Evolutionary conservation across 2,888 invertebrate genomes (phyloP), one percentile per base, ranked within the genome.

Genomic region (Dinocampus coccinellae): DNA sequence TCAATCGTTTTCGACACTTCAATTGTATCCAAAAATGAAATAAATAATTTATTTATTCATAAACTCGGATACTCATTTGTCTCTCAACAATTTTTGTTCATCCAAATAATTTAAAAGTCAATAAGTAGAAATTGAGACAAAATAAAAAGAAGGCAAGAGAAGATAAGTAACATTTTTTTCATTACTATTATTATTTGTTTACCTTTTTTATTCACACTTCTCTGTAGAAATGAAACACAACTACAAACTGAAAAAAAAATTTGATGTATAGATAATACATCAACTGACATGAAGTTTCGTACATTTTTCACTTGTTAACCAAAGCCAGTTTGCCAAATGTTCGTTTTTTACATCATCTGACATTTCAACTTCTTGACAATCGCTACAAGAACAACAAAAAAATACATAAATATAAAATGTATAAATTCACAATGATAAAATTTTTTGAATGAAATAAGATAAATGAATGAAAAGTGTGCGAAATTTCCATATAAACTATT

Each of bases 231-330:
- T n/a, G n/a, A n/a, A n/a, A n/a, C n/a, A n/a, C n/a, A n/a, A n/a
- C n/a, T n/a, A n/a, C n/a, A n/a, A n/a, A n/a, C n/a, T n/a, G n/a
- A n/a, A n/a, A n/a, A 20, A 52, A 13, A 24, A 61, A 57, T 33
- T 22, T 24, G 6, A 20, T 33, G n/a, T 9, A 42, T 42, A 11
- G 20, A 76, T 69, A 57, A 70, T n/a, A 16, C 1, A 64, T 74
- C 70, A 75, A 39, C 71, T 67, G 26, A 39, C 42, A 77, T 75
- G 62, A 87, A 73, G 29, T 75, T 87, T 88, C 20, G 95, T 95
- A 96, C 95, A 96, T 82, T 91, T 93, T 88, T 93, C 93, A 89
- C 95, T 95, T 63, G 94, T 93, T 71, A 89, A 85, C 95, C 95
- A 96, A 75, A 96, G 84, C 92, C 95, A 93, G 69, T 87, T 86